Evolutionary conservation across 2,888 invertebrate genomes (phyloP), one percentile per base, ranked within the genome.

Genomic region (Eucriotettix oculatus): DNA sequence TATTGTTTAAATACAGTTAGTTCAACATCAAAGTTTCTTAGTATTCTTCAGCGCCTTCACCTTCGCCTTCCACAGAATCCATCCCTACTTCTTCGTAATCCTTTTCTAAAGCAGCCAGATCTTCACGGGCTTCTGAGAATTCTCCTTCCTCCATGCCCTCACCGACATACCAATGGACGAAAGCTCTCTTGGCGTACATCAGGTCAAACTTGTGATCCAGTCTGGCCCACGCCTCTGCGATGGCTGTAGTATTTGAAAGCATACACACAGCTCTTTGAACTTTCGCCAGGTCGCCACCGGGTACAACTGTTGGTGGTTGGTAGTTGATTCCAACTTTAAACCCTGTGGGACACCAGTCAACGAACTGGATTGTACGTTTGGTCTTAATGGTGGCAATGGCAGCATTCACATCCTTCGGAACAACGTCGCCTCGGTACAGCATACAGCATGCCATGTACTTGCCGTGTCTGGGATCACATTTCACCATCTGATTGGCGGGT

Each of bases 121-220:
- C 87, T 69, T 89, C 88, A 40, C 88, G 78, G 29, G 89, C 89
- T 71, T 90, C 88, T 10, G 83, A 80, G 73, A 90, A 89, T 73
- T 90, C 90, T 12, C 76, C 76, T 67, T 72, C 72, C 62, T 72
- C 72, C 74, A 75, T 75, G 59, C 75, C 75, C 66, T 75, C 75
- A 12, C 75, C 74, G 48, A 75, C 73, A 66, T 78, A 80, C 80
- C 80, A 80, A 67, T 80, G 79, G 58, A 79, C 79, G 66, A 79
- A 79, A 56, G 79, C 79, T 56, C 78, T 70, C 69, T 79, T 79
- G 66, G 78, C 76, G 67, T 79, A 80, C 76, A 79, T 79, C 64
- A 79, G 69, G 67, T 80, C 79, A 67, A 79, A 78, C 68, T 79
- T 81, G 70, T 78, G 77, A 68, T 79, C 78, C 40, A 80, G 71